phyloP scores from a whole-genome alignment of 2,797 vertebrate species.

The Sandelia bainsii region DNA sequence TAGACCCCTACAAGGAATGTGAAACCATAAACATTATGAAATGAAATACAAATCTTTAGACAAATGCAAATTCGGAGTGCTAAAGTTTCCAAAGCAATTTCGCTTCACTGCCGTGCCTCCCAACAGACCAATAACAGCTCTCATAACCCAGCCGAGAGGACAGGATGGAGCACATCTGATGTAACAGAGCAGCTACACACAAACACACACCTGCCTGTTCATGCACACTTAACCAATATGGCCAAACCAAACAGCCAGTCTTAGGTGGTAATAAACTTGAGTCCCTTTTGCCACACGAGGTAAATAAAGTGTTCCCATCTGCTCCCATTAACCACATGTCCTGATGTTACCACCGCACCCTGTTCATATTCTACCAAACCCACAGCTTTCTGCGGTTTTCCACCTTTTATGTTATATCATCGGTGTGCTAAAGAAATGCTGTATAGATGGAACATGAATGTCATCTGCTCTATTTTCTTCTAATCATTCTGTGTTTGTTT shows the following conservation, averaged over 20 bases:
- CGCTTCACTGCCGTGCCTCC: slow-evolving; percentile 30
- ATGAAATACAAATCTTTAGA: not conserved
- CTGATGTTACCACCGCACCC: not conserved
- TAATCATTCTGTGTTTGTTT: not conserved
- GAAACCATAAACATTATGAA: not conserved
- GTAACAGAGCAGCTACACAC: slow-evolving; percentile 4
- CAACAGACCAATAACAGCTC: slow-evolving; percentile 29
- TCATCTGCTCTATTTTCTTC: too few species aligned
- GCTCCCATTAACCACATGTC: slow-evolving; percentile 28
- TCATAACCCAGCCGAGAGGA: slow-evolving; percentile 23
- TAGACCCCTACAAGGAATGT: too few species aligned
- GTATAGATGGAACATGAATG: too few species aligned
- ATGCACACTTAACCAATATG: slow-evolving; percentile 51
- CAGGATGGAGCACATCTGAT: slow-evolving; percentile 22
- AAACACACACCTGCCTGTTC: slow-evolving; percentile 5
- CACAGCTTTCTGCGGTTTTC: not conserved
- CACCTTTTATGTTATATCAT: not conserved
- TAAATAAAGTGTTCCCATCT: slow-evolving; percentile 29
- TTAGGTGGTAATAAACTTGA: slow-evolving; percentile 21
- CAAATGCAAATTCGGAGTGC: not conserved
- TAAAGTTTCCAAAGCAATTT: slow-evolving; percentile 40
- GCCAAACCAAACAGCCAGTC: slow-evolving; percentile 30
- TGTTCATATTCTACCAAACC: not conserved
- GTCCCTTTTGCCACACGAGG: slow-evolving; percentile 24
- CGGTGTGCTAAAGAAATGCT: not conserved